A percentile compares a stretch with the other conserved stretches of the same genome.
Evolutionary conservation across 2,888 invertebrate genomes (phyloP).

Genomic region (Seladonia tumulorum): DNA sequence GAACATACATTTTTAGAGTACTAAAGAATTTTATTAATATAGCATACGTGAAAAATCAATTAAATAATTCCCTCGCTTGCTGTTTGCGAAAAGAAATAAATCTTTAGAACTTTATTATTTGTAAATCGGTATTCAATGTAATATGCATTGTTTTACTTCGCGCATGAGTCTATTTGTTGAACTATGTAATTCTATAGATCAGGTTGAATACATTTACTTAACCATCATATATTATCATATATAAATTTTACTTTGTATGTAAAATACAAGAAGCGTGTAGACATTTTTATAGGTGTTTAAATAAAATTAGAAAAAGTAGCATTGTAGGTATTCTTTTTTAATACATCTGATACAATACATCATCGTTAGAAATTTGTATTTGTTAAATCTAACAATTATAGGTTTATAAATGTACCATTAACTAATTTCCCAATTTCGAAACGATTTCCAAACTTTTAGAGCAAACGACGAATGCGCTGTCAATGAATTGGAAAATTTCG

Average conservation of each 20-base stretch:
- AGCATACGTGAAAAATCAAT: background rate
- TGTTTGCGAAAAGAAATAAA: background rate
- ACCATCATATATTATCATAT: no score
- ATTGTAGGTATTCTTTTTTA: background rate
- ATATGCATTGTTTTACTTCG: background rate
- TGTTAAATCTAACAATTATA: background rate
- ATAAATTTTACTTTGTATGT: no score
- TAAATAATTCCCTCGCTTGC: background rate
- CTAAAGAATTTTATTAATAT: background rate
- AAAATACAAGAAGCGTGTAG: no score
- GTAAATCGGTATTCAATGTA: background rate
- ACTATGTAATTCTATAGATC: no score
- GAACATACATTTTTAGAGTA: background rate
- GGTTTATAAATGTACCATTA: background rate
- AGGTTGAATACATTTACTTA: no score
- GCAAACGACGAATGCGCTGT: background rate
- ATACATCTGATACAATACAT: background rate
- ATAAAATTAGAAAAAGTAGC: background rate
- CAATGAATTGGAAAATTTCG: slow-evolving; percentile 29
- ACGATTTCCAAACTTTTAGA: background rate
- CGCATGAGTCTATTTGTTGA: no score
- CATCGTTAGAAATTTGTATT: no score
- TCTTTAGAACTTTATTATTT: background rate
- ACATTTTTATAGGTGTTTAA: background rate
- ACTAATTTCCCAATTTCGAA: background rate